Base-by-base conservation (phyloP, 2,113 vertebrate genomes). In the Himantopus leucocephalus region DNA sequence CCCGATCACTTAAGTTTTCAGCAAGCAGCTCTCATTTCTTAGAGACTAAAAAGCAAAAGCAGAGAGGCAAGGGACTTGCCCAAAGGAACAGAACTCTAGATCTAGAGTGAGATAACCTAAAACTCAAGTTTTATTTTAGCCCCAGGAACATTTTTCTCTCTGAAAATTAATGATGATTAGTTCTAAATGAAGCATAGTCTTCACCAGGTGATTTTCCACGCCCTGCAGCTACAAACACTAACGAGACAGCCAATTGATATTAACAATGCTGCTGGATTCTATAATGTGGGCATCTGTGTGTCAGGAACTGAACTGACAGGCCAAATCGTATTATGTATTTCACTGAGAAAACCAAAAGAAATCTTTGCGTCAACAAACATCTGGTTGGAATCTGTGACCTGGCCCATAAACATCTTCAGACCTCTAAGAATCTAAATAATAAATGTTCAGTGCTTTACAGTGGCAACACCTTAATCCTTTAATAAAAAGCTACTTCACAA, bases 401-500 rank as follows among this genome's bases (percentile, higher is more conserved):
- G 60, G 39, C 81, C 82, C 8, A 4, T 82, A 94, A 96, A 73
- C 55, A 56, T 53, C 87, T 85, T 39, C 39, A 93, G 95, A 94
- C 13, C 70, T 89, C 50, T 41, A 35, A 47, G 35, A 93, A 55
- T 47, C 52, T 83, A 94, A 94, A 78, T 24, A 90, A 93, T 34
- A 47, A 68, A 45, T 68, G 35, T 79, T 74, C 14, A 90, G 82
- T 91, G 82, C 73, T 96, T 93, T 29, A 14, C 91, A 90, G 43
- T 84, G 68, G 64, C 92, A 96, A 75, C 72, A 87, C 47, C 53
- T 82, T 94, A 86, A 96, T 92, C 88, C 91, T 88, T 96, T 83
- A 30, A 89, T 95, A 84, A 94, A 97, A 96, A 98, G n/a, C 64
- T 62, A 62, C 88, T 90, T 95, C 60, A 74, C 86, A 64, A 55